Evolutionary conservation across 2,888 invertebrate genomes (phyloP).

Genomic region (Acronicta leporina): DNA sequence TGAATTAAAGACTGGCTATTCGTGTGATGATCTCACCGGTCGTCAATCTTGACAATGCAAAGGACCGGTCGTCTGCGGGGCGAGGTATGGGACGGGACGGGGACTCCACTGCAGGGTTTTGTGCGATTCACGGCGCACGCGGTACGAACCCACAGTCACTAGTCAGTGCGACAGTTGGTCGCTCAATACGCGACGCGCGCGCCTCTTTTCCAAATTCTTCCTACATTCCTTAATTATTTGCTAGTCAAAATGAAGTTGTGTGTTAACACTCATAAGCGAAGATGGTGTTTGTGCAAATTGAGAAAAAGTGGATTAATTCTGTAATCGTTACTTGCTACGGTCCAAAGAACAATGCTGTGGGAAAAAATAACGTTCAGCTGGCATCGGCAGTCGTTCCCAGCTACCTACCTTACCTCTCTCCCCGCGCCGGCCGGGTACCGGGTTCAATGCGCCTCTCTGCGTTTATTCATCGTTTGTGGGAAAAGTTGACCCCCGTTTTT

Average conservation of each 20-base stretch:
- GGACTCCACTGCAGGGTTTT: constrained; percentile 79
- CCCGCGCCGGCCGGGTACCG: constrained; percentile 86
- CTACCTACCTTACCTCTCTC: constrained; percentile 86
- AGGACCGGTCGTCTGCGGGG: constrained; percentile 83
- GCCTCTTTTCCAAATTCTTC: constrained; percentile 69
- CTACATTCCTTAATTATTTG: constrained; percentile 73
- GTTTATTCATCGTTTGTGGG: constrained; percentile 89
- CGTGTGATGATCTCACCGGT: constrained; percentile 86
- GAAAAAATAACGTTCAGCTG: constrained; percentile 90
- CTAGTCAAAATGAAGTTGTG: constrained; percentile 80
- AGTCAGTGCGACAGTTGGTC: constrained; percentile 82
- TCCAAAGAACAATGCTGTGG: constrained; percentile 89
- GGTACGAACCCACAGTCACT: constrained; percentile 72
- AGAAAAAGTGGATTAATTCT: constrained; percentile 71
- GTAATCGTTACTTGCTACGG: constrained; percentile 81
- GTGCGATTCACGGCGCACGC: constrained; percentile 82
- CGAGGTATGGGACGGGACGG: constrained; percentile 72
- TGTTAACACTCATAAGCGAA: constrained; percentile 54
- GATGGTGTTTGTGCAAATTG: constrained; percentile 69
- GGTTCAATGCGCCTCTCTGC: constrained; percentile 89
- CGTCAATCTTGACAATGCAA: constrained; percentile 88
- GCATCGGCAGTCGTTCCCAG: constrained; percentile 88
- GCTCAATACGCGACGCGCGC: constrained; percentile 85
- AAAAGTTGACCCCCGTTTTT: constrained; percentile 88
- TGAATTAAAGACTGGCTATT: constrained; percentile 74